Base-by-base conservation (phyloP, 2,888 invertebrate genomes). In the Myopa tessellatipennis region DNA sequence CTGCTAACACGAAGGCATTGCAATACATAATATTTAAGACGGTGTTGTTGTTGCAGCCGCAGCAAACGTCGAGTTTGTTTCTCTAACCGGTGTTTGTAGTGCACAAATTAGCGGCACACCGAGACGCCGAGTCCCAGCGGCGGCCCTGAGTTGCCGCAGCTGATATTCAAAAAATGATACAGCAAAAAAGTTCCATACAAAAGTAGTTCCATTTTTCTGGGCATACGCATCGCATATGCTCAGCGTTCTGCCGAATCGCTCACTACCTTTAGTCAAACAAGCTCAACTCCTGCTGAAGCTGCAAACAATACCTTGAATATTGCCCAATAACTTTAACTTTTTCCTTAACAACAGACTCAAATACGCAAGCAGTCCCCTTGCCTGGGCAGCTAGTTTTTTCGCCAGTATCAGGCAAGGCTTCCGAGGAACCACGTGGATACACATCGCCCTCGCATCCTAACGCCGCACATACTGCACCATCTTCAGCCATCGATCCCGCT, bases 401-500 rank as follows among this genome's bases (percentile, higher is more conserved):
- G 3, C 67, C 77, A 10, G 26, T 26, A 14, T 60, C 72, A 65
- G 50, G 18, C 8, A 36, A 38, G 3, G 71, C 52, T 10, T 8
- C 58, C 40, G 69, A 72, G 26, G 73, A 61, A 10, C 79, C 65
- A 26, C 78, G 73, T 36, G 70, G 68, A n/a, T 69, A 65, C 58
- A 55, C 70, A 52, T 73, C 80, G 7, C 18, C 68, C 14, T 70
- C 74, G 5, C 77, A 78, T 16, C 68, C 40, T 0, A 77, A 70
- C 45, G 71, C 79, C 14, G 16, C 73, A 61, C 71, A 74, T 73
- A 40, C 38, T 7, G 65, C 78, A 7, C 34, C 58, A 55, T 60
- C 77, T 45, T 78, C 78, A 34, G 72, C 76, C 3, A 45, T 45
- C 2, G 45, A 6, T 45, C 3, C 45, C 8, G 52, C 91, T 96